Evolutionary conservation across 1,140 invertebrate genomes (phyloP).

Genomic region (Cecropterus lyciades): DNA sequence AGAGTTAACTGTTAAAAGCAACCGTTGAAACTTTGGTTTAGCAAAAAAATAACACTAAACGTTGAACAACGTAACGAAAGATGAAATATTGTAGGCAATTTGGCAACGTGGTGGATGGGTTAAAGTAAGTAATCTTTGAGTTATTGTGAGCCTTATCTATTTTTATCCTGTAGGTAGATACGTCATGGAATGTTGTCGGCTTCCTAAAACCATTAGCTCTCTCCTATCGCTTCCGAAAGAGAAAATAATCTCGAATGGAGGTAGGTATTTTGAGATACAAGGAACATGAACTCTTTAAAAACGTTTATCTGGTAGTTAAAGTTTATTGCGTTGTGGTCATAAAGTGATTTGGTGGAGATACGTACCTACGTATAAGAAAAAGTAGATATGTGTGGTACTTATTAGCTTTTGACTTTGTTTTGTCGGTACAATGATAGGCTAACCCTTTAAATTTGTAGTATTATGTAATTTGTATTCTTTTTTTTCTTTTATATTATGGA

Average conservation of each 20-base stretch:
- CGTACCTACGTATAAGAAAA: too few relatives aligned
- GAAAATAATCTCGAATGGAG: conserved; percentile 20
- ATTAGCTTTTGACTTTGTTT: too few relatives aligned
- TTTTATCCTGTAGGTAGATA: conserved; percentile 12
- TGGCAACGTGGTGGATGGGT: neutral
- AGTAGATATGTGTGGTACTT: too few relatives aligned
- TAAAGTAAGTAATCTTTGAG: conserved; percentile 18
- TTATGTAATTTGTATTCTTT: too few relatives aligned
- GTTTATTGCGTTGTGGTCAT: conserved; percentile 6
- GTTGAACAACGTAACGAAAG: too few relatives aligned
- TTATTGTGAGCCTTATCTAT: conserved; percentile 20
- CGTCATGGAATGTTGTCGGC: conserved; percentile 19
- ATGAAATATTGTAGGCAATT: conserved; percentile 1
- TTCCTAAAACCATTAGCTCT: conserved; percentile 31
- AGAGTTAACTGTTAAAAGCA: too few relatives aligned
- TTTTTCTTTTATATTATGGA: too few relatives aligned
- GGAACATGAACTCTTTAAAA: conserved; percentile 14
- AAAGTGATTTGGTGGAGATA: neutral
- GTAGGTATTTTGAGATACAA: conserved; percentile 20
- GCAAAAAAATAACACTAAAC: too few relatives aligned
- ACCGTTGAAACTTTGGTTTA: too few relatives aligned
- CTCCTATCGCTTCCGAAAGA: conserved; percentile 24
- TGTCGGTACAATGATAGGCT: too few relatives aligned
- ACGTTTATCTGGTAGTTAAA: conserved; percentile 11
- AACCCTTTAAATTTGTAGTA: too few relatives aligned